phyloP scores from a whole-genome alignment of 2,888 invertebrate genomes.

The Griposia aprilina region DNA sequence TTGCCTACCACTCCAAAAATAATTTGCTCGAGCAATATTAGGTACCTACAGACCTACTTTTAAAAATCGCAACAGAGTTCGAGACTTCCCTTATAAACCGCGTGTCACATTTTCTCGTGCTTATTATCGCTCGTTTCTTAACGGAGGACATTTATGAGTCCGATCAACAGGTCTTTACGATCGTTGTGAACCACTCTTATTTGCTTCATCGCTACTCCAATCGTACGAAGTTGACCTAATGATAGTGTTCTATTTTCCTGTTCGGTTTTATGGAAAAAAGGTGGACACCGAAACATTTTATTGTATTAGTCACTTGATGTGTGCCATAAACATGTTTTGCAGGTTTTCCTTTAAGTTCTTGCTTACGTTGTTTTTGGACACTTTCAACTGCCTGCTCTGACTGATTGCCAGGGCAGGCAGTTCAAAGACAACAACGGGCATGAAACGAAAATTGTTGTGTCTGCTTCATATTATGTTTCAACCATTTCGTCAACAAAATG shows the following conservation, averaged over 20 bases:
- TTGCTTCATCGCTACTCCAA: slow-evolving; percentile 32
- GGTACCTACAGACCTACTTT: neutral
- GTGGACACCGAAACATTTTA: neutral
- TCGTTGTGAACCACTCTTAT: slow-evolving; percentile 23
- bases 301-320: neutral
- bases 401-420: neutral
- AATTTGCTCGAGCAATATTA: neutral
- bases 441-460: neutral
- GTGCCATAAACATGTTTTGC: neutral
- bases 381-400: neutral
- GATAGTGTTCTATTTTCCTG: slow-evolving; percentile 29
- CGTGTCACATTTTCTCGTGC: slow-evolving; percentile 14
- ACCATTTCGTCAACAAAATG: neutral
- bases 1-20: neutral
- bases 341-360: neutral
- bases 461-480: neutral
- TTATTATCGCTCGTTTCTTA: slow-evolving; percentile 44
- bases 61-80: neutral
- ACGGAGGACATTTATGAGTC: slow-evolving; percentile 29
- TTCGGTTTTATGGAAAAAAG: slow-evolving; percentile 15
- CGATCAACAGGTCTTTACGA: slow-evolving; percentile 57
- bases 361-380: neutral
- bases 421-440: neutral
- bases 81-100: neutral
- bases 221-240: slow-evolving; percentile 35